A percentile compares a stretch with the other conserved stretches of the same genome.
These are phyloP conservation scores for Drosophila sturtevanti DNA, from an alignment of 1,140 invertebrate species.

Conservation along the genomic window DNA sequence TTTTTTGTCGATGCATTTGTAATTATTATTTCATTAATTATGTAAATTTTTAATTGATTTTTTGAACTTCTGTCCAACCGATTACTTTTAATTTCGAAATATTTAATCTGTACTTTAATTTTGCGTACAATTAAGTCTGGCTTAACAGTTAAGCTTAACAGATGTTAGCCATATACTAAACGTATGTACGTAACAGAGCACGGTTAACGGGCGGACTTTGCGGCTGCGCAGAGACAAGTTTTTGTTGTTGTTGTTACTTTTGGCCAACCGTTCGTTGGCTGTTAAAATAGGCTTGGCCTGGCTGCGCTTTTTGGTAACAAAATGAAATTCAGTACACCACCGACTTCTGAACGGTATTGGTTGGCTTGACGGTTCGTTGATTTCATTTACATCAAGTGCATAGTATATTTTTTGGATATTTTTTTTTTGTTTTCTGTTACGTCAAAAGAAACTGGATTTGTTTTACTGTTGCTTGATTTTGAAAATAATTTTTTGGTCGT, in stretches of 20 bases:
- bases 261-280: conserved; percentile 28
- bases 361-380: conserved; percentile 60
- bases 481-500: conserved; percentile 16
- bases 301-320: conserved; percentile 68
- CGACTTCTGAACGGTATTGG: conserved; percentile 81
- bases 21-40: no score
- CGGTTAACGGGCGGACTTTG: conserved; percentile 44
- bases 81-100: no score
- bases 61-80: no score
- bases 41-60: no score
- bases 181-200: conserved; percentile 3
- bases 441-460: conserved; percentile 10
- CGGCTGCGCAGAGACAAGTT: conserved; percentile 60
- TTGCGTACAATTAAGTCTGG: no score
- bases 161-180: background rate
- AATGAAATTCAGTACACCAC: conserved; percentile 76
- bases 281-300: conserved; percentile 27
- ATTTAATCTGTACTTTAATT: no score
- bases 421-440: background rate
- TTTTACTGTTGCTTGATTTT: conserved; percentile 17
- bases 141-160: background rate
- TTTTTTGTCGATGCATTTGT: no score
- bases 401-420: conserved; percentile 16
- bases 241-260: conserved; percentile 31
- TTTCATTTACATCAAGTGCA: conserved; percentile 25